Evolutionary conservation across 2,113 vertebrate species (phyloP), one percentile per base, ranked within the genome.

Genomic region (Urocolius indicus): DNA sequence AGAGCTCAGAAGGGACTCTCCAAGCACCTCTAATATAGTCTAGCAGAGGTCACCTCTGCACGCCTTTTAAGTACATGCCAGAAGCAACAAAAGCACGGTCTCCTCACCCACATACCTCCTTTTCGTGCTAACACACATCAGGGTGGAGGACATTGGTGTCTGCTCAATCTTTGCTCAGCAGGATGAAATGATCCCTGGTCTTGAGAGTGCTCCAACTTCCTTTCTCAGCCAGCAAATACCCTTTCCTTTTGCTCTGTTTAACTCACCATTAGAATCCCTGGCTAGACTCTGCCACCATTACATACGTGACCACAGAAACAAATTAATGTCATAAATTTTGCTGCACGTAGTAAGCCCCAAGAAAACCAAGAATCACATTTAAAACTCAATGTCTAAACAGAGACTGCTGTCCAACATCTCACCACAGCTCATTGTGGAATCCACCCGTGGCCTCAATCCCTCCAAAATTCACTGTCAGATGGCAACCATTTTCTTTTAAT

Each of bases 401-500:
- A 7, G 58, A 7, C 38, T 0, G 1, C 80, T 71, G 62, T 43
- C 52, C 24, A 87, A 52, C 87, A 18, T 84, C 84, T 89, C 87
- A 13, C 62, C 49, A 65, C 12, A 5, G 59, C 87, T 94, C 69
- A 49, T 82, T 34, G 51, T 1, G 14, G 91, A 91, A 93, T 90
- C 91, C 79, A 87, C 26, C 6, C 9, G 0, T 96, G 93, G 82
- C 95, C 96, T 95, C 93, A 96, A 74, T 97, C 91, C 91, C 54
- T 83, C 71, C 55, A 38, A 38, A 34, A 38, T 85, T 46, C 43
- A 26, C 11, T 7, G 67, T 95, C 94, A 94, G 89, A 95, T 91
- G 94, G 93, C 91, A 69, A 54, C 66, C 34, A 67, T 93, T 85
- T 78, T 59, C 77, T 71, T 75, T 76, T 68, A 49, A 80, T 11